A percentile compares a stretch with the other conserved stretches of the same genome.
These are phyloP conservation scores for Pachyramphus minor DNA, from an alignment of 2,113 vertebrate genomes.

Conservation along the genomic window DNA sequence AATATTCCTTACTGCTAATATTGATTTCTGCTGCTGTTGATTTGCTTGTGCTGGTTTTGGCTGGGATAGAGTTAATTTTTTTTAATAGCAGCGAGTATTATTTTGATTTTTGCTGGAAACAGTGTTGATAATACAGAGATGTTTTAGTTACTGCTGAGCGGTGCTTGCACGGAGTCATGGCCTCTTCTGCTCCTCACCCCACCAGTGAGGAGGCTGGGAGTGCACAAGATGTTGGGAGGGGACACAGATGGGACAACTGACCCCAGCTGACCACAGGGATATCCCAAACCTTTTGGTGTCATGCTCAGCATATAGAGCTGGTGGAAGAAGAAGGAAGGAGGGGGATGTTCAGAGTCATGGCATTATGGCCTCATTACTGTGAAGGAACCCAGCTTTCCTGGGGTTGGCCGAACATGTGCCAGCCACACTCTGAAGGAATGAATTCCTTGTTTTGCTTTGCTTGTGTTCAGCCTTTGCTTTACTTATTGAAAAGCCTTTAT, in stretches of 20 bases:
- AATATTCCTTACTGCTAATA: not conserved
- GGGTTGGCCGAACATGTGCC: not conserved
- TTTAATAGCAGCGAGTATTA: not conserved
- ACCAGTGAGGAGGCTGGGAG: accelerated
- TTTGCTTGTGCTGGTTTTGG: not conserved
- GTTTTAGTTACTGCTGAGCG: not conserved
- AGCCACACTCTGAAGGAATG: not conserved
- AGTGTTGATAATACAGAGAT: not conserved
- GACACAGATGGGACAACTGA: not conserved
- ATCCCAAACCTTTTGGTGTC: not conserved
- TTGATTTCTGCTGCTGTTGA: not conserved
- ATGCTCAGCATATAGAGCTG: not conserved
- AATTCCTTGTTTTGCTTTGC: not conserved
- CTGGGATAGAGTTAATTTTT: not conserved
- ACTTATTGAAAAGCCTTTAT: not conserved
- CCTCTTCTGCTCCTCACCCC: not conserved
- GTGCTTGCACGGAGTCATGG: not conserved
- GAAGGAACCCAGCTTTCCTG: not conserved
- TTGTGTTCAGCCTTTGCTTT: not conserved
- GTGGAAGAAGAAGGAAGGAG: not conserved
- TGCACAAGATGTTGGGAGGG: not conserved
- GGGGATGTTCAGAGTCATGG: not conserved
- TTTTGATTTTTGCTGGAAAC: not conserved
- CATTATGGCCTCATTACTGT: accelerated
- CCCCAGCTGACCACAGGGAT: not conserved